Base-by-base conservation (phyloP, 2,113 vertebrate genomes). In the Lathamus discolor region DNA sequence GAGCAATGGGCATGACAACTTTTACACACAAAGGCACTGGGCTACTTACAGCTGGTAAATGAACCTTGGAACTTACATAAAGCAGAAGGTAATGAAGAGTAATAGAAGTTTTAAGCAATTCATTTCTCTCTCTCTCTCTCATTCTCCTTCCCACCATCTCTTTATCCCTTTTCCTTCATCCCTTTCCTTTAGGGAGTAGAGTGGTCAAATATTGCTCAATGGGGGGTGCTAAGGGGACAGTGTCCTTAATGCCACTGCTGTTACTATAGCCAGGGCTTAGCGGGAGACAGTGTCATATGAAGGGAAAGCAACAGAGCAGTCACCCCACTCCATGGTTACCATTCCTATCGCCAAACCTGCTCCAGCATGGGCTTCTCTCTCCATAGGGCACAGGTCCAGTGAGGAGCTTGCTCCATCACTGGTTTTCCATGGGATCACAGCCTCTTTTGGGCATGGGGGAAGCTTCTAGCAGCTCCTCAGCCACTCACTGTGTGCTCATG, bases 51-150 rank as follows among this genome's bases (percentile, higher is more conserved):
- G 94, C 94, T 85, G 95, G 41, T 92, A 96, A 90, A 92, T 92
- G 96, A 94, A 77, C 95, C 96, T 88, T 95, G 92, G 82, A 81
- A 77, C 90, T 90, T 16, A 33, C 90, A 94, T 78, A 88, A 93
- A 93, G 85, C 82, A 74, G 75, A 84, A 95, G 79, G 79, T 94
- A 93, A 94, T 96, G 94, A 96, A 94, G 92, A 96, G 55, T 51
- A 93, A 81, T 63, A 61, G 85, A 48, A 92, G 54, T 70, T 90
- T 94, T 52, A 67, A 95, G 75, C 29, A 48, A 96, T 93, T 78
- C 6, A 28, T 96, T 83, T 82, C 7, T 11, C 5, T 44, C 14
- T 13, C n/a, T 41, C 39, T 55, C 14, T 37, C 62, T 41, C 51
- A 1, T 4, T n/a, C 17, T 43, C 24, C 29, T 85, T 82, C 54